Evolutionary conservation across 2,113 vertebrate species (phyloP).

Genomic region (Ctenomys sociabilis): DNA sequence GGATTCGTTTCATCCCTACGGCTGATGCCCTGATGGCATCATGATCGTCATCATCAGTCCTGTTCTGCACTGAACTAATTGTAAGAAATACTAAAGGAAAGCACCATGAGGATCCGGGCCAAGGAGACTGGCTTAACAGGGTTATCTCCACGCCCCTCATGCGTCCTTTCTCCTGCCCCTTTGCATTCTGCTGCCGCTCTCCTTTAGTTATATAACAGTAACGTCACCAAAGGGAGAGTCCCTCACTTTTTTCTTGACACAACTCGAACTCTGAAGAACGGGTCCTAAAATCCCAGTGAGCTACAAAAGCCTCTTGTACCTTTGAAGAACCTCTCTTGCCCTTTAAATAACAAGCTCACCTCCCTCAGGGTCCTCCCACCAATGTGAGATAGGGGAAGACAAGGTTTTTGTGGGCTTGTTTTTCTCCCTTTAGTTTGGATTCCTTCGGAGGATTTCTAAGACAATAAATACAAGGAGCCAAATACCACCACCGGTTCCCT

Average conservation of each 20-base stretch:
- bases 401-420: not conserved
- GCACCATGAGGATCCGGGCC: not conserved
- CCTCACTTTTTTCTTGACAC: not conserved
- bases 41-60: not conserved
- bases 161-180: too few species aligned
- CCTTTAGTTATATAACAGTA: not conserved
- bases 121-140: not conserved
- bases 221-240: not conserved
- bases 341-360: not conserved
- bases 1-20: not conserved
- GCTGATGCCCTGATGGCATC: not conserved
- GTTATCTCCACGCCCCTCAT: not conserved
- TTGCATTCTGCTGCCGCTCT: not conserved
- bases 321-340: not conserved
- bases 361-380: not conserved
- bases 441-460: constrained; percentile 58
- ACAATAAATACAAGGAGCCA: constrained; percentile 72
- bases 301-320: too few species aligned
- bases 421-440: constrained; percentile 13
- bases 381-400: not conserved
- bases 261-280: not conserved
- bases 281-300: not conserved
- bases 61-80: not conserved
- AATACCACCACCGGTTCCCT: constrained; percentile 66
- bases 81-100: not conserved